Conservation (phyloP, 2,113 vertebrate genomes). For the Platysteira castanea region DNA sequence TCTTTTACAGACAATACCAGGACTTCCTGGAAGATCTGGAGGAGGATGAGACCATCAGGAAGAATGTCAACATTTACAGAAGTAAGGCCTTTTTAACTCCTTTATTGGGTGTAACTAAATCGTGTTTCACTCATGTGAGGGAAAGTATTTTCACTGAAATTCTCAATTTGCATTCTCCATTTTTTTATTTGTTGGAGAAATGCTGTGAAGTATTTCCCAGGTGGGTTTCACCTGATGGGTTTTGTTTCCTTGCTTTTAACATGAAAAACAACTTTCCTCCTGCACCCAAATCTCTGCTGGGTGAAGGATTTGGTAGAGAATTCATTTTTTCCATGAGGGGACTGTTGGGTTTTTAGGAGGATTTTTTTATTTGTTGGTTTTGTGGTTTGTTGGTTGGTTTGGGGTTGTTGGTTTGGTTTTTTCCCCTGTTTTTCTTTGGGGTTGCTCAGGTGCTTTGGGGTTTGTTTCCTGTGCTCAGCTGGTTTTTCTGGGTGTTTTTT, state of each 20-base stretch:
- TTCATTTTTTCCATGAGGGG: not conserved
- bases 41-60: constrained; percentile 93
- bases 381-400: not conserved
- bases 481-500: not conserved
- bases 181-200: too few relatives aligned
- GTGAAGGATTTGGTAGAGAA: not conserved
- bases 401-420: not conserved
- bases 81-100: constrained; percentile 69
- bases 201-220: not conserved
- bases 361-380: not conserved
- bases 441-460: not conserved
- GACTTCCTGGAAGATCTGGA: constrained; percentile 98
- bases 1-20: constrained; percentile 85
- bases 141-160: not conserved
- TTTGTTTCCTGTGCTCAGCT: not conserved
- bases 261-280: not conserved
- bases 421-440: not conserved
- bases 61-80: constrained; percentile 95
- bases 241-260: not conserved
- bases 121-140: not conserved
- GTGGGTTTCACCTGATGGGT: not conserved
- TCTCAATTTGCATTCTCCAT: not conserved
- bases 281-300: not conserved
- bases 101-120: not conserved
- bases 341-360: not conserved